Evolutionary conservation across 2,113 vertebrate genomes (phyloP), one percentile per base, ranked within the genome.

Genomic region (Ondatra zibethicus): DNA sequence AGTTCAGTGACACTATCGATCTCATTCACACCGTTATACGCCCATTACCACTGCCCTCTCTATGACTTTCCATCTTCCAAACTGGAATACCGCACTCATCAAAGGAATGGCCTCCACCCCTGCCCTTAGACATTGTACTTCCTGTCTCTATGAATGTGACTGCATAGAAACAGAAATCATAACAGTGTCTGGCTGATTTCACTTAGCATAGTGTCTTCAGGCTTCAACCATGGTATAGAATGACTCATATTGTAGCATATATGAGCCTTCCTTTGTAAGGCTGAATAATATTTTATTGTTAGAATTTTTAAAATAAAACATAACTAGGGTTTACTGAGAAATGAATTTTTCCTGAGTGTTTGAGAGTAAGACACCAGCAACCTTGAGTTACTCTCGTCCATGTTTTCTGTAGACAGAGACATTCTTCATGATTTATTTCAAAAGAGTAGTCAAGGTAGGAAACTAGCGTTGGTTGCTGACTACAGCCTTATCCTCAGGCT

Each of bases 391-490:
- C 31, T 92, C 58, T 8, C 25, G 12, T 65, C 19, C 88, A 36
- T 70, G 21, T 88, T 94, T 68, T 33, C 50, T 88, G 29, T 0
- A 91, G 13, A 73, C 33, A 80, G 72, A 66, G 75, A 68, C 7
- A 12, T 88, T 96, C 95, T 92, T 88, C 45, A 72, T n/a, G 47
- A 94, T 94, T 5, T n/a, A 94, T 94, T 5, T n/a, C 68, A 55
- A 33, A 92, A 76, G 5, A 91, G 25, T 66, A 39, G 68, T 75
- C 55, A 80, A 29, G 85, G 84, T 73, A 63, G 81, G 76, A 93
- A 85, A 61, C 17, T 61, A 61, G 58, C 58, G 17, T 21, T 61
- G 58, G 21, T 42, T 66, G 92, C 61, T 8, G 90, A 68, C 5
- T 58, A 14, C 68, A 42, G 1, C 25, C 33, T 52, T 13, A 21